A percentile compares a stretch with the other conserved stretches of the same genome.
These are phyloP conservation scores for Macrochelys suwanniensis DNA, from an alignment of 2,797 vertebrate genomes.

Conservation along the genomic window DNA sequence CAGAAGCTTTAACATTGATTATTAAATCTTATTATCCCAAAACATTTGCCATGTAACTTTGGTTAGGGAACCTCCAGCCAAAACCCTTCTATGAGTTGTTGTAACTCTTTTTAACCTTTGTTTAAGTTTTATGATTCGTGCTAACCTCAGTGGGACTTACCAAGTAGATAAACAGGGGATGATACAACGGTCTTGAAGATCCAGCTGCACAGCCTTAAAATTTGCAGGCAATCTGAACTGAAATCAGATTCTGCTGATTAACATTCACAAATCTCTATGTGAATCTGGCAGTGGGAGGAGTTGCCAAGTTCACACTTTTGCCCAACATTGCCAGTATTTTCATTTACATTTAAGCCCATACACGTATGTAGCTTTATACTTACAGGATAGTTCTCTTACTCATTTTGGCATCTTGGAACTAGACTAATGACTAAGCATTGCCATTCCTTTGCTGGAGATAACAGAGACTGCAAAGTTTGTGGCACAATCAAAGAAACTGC, in stretches of 20 bases:
- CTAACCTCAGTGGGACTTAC: neutral
- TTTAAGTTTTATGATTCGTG: neutral
- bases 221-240: neutral
- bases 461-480: neutral
- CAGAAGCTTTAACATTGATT: neutral
- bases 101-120: neutral
- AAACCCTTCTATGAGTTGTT: neutral
- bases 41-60: neutral
- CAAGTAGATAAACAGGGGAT: neutral
- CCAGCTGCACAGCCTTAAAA: neutral
- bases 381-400: neutral
- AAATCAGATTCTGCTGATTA: neutral
- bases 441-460: neutral
- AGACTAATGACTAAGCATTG: neutral
- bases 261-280: neutral
- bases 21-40: neutral
- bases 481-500: too few species aligned
- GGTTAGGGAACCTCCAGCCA: neutral
- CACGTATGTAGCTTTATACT: neutral
- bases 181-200: neutral
- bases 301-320: neutral
- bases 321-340: neutral
- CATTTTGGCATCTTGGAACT: neutral
- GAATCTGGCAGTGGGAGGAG: neutral
- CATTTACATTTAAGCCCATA: neutral